Evolutionary conservation across 2,113 vertebrate species (phyloP).

Genomic region (Cryptotis parvus): DNA sequence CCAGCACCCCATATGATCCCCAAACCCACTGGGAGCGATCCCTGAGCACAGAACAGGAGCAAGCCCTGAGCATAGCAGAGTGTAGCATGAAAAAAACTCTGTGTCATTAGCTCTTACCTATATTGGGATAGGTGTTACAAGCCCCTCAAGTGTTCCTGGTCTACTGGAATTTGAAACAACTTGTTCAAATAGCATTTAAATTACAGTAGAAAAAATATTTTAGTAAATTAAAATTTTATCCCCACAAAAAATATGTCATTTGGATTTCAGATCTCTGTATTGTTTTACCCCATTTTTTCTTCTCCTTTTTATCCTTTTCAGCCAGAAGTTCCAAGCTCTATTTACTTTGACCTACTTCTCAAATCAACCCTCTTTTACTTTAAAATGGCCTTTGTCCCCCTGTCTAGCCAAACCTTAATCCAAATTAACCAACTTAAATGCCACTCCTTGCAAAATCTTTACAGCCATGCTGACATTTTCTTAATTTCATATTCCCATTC

Average conservation of each 20-base stretch:
- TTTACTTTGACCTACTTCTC: background rate
- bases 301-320: background rate
- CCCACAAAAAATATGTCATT: conserved; percentile 9
- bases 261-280: background rate
- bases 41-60: too few species aligned
- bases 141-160: background rate
- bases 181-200: conserved; percentile 36
- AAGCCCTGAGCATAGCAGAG: too few species aligned
- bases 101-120: background rate
- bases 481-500: background rate
- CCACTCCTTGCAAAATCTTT: background rate
- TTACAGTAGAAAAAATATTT: conserved; percentile 58
- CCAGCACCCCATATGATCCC: background rate
- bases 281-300: conserved; percentile 17
- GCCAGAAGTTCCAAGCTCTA: background rate
- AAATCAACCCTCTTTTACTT: background rate
- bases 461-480: background rate
- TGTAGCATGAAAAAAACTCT: background rate
- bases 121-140: background rate
- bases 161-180: background rate
- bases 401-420: conserved; percentile 23
- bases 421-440: conserved; percentile 28
- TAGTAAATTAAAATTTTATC: conserved; percentile 16
- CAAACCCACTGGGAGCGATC: too few species aligned
- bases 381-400: conserved; percentile 16